These are phyloP conservation scores for Andrena flavipes DNA, from an alignment of 2,888 invertebrate species.

Conservation along the genomic window DNA sequence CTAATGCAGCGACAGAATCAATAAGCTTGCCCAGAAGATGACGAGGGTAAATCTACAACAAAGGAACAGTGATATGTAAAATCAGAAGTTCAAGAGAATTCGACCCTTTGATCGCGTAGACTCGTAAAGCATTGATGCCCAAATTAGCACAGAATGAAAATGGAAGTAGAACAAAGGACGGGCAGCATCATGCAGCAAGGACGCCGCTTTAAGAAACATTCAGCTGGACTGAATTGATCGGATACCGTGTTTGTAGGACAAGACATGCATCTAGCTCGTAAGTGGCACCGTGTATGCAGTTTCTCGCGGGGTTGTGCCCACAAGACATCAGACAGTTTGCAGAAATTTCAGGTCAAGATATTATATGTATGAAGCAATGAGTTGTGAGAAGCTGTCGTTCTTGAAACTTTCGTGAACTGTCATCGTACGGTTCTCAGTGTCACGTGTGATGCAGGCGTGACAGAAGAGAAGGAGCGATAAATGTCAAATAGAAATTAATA, in stretches of 20 bases:
- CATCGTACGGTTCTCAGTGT: background rate
- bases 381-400: slow-evolving; percentile 26
- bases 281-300: slow-evolving; percentile 34
- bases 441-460: background rate
- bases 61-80: background rate
- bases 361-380: slow-evolving; percentile 38
- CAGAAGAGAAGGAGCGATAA: background rate
- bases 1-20: background rate
- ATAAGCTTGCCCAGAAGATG: background rate
- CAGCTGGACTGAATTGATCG: slow-evolving; percentile 45
- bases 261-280: slow-evolving; percentile 25
- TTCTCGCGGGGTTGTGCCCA: slow-evolving; percentile 28
- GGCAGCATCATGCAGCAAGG: background rate
- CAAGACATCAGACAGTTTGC: slow-evolving; percentile 49
- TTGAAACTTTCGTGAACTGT: slow-evolving; percentile 48
- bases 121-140: background rate
- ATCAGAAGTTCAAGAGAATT: background rate
- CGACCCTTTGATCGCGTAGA: background rate
- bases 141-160: background rate
- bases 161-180: background rate
- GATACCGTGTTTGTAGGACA: slow-evolving; percentile 32
- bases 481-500: background rate
- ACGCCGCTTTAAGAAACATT: slow-evolving; percentile 24
- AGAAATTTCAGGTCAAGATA: slow-evolving; percentile 67
- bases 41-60: background rate